These are phyloP conservation scores for Neogale vison DNA, from an alignment of 2,113 vertebrate genomes.

Conservation along the genomic window DNA sequence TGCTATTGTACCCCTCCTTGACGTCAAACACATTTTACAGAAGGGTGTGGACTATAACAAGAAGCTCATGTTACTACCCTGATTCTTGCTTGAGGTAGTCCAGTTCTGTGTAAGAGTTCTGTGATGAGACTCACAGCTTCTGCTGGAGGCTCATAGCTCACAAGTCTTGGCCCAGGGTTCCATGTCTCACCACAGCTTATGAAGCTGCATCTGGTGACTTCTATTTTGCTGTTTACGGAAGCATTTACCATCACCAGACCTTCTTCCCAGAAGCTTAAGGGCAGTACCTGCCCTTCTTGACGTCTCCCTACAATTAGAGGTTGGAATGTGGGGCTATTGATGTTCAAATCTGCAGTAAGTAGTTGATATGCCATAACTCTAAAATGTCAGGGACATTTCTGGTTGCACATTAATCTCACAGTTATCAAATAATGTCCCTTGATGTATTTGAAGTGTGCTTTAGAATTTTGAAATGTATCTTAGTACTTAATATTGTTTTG, in stretches of 20 bases:
- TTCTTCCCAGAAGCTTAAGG: not conserved
- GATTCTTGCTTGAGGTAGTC: not conserved
- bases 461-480: not conserved
- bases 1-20: not conserved
- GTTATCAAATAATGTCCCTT: not conserved
- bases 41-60: not conserved
- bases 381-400: constrained; percentile 20
- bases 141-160: not conserved
- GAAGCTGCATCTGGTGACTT: not conserved
- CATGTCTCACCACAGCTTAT: not conserved
- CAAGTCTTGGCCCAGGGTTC: not conserved
- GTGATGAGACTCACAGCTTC: not conserved
- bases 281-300: not conserved
- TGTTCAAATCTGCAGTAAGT: not conserved
- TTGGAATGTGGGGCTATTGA: not conserved
- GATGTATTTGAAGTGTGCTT: not conserved
- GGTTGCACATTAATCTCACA: not conserved
- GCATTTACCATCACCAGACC: not conserved
- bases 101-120: not conserved
- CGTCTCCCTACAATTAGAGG: not conserved
- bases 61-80: not conserved
- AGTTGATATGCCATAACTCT: not conserved
- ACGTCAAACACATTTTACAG: not conserved
- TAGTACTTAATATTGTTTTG: not conserved
- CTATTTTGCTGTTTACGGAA: not conserved